Base-by-base conservation (phyloP, 2,888 invertebrate species). In the Volucella zonaria region DNA sequence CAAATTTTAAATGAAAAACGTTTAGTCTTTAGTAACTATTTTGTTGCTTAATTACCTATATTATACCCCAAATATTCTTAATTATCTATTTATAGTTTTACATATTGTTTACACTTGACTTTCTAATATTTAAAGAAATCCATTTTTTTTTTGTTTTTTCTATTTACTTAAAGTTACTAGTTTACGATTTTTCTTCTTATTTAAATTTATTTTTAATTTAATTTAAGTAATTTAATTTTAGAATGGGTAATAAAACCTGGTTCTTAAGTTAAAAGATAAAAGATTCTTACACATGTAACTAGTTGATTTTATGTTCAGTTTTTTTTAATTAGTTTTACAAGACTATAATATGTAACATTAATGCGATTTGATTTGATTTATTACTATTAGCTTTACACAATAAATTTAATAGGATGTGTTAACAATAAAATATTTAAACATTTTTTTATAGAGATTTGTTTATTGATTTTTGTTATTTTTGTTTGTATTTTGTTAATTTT, bases 121-220 rank as follows among this genome's bases (percentile, higher is more conserved):
- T 83, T 83, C 80, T 76, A 83, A 83, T 83, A 80, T 83, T 83
- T 83, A 83, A 83, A 83, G 83, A 83, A 83, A 83, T 83, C 83
- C 83, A 83, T 56, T 75, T 76, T 75, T 12, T 43, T 6, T 31
- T 0, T 31, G 0, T 31, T 23, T 31, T 23, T 23, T 23, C 18
- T 31, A 6, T 31, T 31, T 11, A 45, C 11, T 62, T 76, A 52
- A 40, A 15, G 42, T 70, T 82, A 78, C n/a, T 78, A 66, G 74
- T 66, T 82, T 74, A 64, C 18, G 38, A 67, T 40, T 71, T 56
- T 38, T 45, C 31, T 31, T 51, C 47, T 23, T 66, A 12, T 23
- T 66, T 67, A 51, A 15, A 52, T 43, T 78, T 66, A 42, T 64
- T 58, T 66, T 42, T 68, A 47, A 43, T 66, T 42, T 68, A 47